These are phyloP conservation scores for Temnothorax unifasciatus DNA, from an alignment of 2,888 invertebrate species.

Conservation along the genomic window DNA sequence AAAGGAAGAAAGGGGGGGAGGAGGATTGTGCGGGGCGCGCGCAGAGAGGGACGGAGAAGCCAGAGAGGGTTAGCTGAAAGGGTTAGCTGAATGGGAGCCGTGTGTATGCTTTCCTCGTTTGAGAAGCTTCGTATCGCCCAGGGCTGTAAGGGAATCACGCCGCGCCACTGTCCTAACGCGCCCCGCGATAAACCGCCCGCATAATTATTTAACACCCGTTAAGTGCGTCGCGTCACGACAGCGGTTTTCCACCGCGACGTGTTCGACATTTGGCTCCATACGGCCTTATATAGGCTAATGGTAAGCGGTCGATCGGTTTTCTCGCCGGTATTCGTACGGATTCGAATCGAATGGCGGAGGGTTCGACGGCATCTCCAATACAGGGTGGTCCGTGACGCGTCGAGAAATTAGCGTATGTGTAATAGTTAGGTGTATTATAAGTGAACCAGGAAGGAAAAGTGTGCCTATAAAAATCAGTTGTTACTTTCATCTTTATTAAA, in stretches of 20 bases:
- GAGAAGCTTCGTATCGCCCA: conserved; percentile 80
- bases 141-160: conserved; percentile 66
- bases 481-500: not conserved
- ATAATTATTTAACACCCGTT: conserved; percentile 56
- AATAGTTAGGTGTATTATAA: not conserved
- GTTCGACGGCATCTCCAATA: conserved; percentile 32
- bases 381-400: conserved; percentile 25
- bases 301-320: conserved; percentile 29
- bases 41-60: conserved; percentile 36
- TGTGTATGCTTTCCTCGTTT: conserved; percentile 83
- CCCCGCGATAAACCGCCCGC: conserved; percentile 14
- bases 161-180: conserved; percentile 42
- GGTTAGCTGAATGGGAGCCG: conserved; percentile 83
- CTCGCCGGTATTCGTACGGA: conserved; percentile 16
- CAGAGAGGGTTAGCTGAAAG: conserved; percentile 77
- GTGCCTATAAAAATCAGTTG: not conserved
- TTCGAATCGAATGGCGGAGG: conserved; percentile 10
- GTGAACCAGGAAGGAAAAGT: too few species aligned
- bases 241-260: not conserved
- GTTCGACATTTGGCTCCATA: not conserved
- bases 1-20: conserved; percentile 56
- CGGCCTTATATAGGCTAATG: conserved; percentile 24
- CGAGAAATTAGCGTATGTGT: not conserved
- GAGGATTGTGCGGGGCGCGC: conserved; percentile 46
- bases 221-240: not conserved